Conservation (phyloP, 2,888 invertebrate genomes). For the Drosophila phalerata region DNA sequence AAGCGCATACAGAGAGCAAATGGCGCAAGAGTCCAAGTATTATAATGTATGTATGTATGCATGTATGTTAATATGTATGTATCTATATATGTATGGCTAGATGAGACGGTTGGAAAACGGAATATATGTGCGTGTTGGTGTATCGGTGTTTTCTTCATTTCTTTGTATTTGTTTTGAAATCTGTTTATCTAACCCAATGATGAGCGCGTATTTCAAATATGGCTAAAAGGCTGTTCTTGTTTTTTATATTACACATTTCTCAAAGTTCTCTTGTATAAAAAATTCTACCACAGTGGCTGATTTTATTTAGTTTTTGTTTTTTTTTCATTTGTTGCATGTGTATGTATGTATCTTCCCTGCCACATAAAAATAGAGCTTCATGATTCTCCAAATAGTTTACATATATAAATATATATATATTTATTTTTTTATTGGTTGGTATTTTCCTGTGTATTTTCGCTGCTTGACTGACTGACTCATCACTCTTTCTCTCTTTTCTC, state of each 20-base stretch:
- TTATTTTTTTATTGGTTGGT: constrained; percentile 62
- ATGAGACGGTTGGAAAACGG: constrained; percentile 63
- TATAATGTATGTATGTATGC: constrained; percentile 25
- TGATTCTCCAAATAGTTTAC: constrained; percentile 77
- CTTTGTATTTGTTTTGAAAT: constrained; percentile 14
- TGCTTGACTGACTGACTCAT: constrained; percentile 45
- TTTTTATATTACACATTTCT: constrained; percentile 53
- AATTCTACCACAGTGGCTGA: constrained; percentile 46
- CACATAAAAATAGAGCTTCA: constrained; percentile 76
- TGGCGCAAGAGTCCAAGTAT: constrained; percentile 51
- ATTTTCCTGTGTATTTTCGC: constrained; percentile 59
- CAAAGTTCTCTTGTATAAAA: constrained; percentile 54
- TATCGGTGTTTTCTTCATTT: constrained; percentile 9
- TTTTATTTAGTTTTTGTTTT: constrained; percentile 11
- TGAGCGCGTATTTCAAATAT: constrained; percentile 58
- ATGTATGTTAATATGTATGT: constrained; percentile 34
- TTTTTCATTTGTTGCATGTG: constrained; percentile 18
- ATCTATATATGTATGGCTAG: constrained; percentile 63
- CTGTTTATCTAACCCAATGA: constrained; percentile 38
- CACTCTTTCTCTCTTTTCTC: constrained; percentile 10
- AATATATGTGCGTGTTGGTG: constrained; percentile 39
- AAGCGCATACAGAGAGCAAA: constrained; percentile 66
- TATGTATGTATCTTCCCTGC: constrained; percentile 48
- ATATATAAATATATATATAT: constrained; percentile 72
- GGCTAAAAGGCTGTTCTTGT: constrained; percentile 50